Percentiles rank a stretch among this genome's conserved stretches.
phyloP scores from a whole-genome alignment of 2,113 vertebrate species.

The Urocynchramus pylzowi region DNA sequence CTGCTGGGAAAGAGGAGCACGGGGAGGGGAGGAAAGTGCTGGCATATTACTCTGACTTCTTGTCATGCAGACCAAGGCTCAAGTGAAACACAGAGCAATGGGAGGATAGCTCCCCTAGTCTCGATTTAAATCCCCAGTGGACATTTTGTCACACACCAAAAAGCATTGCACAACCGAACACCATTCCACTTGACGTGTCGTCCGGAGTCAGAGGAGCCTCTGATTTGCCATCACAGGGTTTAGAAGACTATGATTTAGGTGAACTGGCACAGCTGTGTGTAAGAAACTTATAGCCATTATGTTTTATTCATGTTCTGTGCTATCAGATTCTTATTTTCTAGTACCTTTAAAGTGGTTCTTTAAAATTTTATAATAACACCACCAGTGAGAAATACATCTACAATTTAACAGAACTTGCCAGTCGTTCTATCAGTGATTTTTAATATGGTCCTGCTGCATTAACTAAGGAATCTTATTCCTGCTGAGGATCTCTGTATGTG shows the following conservation, averaged over 20 bases:
- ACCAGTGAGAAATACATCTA: not conserved
- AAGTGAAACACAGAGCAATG: not conserved
- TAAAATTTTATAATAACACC: not conserved
- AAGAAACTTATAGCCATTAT: slow-evolving; percentile 13
- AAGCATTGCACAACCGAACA: not conserved
- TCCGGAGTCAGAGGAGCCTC: slow-evolving; percentile 1
- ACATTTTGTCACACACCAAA: slow-evolving; percentile 43
- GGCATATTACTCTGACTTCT: not conserved
- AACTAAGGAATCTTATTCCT: not conserved
- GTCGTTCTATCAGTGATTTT: not conserved
- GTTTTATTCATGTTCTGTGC: slow-evolving; percentile 27
- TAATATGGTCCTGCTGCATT: not conserved
- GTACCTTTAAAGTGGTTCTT: slow-evolving; percentile 24
- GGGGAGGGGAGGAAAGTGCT: not conserved
- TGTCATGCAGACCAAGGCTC: not conserved
- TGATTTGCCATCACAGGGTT: slow-evolving; percentile 12
- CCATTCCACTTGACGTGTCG: not conserved
- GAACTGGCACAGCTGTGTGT: not conserved
- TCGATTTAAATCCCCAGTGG: slow-evolving; percentile 6
- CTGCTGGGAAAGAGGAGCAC: not conserved
- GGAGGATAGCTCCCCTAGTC: not conserved
- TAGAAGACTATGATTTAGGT: slow-evolving; percentile 37
- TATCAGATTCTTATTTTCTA: slow-evolving; percentile 18
- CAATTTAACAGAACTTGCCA: not conserved
- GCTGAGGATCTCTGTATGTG: not conserved